A percentile compares a stretch with the other conserved stretches of the same genome.
Evolutionary conservation across 2,888 invertebrate species (phyloP).

Genomic region (Chouioia cunea): DNA sequence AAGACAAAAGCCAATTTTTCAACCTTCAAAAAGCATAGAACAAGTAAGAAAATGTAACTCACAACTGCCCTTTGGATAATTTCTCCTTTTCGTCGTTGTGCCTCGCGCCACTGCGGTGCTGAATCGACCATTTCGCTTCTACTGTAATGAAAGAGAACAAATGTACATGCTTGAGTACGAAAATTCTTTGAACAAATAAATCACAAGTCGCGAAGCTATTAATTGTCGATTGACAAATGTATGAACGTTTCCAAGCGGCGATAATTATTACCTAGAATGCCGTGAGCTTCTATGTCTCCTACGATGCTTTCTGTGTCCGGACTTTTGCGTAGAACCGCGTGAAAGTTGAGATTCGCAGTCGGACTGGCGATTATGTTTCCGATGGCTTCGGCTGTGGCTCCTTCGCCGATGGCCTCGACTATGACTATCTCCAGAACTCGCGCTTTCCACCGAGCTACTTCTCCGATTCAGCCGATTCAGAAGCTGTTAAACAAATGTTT

Average conservation of each 20-base stretch:
- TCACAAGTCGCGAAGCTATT: too few species aligned
- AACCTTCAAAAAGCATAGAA: not conserved
- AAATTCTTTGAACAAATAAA: too few species aligned
- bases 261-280: conserved; percentile 70
- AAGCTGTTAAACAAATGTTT: conserved; percentile 53
- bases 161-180: too few species aligned
- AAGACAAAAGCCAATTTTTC: not conserved
- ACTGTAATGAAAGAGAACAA: conserved; percentile 43
- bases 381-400: conserved; percentile 80
- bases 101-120: conserved; percentile 90
- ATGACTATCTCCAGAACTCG: conserved; percentile 85
- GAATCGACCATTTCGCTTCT: conserved; percentile 85
- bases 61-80: conserved; percentile 67
- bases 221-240: not conserved
- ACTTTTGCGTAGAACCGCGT: conserved; percentile 82
- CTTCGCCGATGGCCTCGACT: conserved; percentile 81
- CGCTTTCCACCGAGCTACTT: conserved; percentile 89
- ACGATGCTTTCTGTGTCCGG: conserved; percentile 79
- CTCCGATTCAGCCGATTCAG: conserved; percentile 68
- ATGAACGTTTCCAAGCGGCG: not conserved
- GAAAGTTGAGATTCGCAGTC: conserved; percentile 93
- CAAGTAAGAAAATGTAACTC: conserved; percentile 48
- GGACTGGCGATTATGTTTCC: conserved; percentile 82
- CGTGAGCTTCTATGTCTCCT: conserved; percentile 81
- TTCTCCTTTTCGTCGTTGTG: conserved; percentile 80